These are phyloP conservation scores for Medauroidea extradentata DNA, from an alignment of 1,140 invertebrate genomes.

Conservation along the genomic window DNA sequence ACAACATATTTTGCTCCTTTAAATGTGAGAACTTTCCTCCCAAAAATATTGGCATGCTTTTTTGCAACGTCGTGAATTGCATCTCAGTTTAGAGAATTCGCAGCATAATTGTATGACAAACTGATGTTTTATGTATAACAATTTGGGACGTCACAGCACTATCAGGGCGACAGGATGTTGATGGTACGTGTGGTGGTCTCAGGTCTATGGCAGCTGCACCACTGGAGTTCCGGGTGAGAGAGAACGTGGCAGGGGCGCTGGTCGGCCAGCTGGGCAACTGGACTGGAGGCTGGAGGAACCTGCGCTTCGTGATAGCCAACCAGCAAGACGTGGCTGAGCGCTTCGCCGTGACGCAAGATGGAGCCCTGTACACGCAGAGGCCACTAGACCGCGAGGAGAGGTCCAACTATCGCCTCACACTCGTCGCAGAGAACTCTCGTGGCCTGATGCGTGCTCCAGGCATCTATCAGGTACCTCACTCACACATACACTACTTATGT, in stretches of 20 bases:
- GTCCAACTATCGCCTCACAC: constrained; percentile 68
- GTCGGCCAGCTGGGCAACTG: constrained; percentile 59
- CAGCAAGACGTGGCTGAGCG: constrained; percentile 70
- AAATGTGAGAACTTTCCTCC: too few species aligned
- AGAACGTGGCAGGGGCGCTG: constrained; percentile 68
- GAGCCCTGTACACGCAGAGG: constrained; percentile 68
- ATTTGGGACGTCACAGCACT: too few species aligned
- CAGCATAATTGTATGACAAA: too few species aligned
- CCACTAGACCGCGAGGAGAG: constrained; percentile 72
- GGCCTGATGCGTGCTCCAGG: constrained; percentile 60
- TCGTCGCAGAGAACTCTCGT: constrained; percentile 67
- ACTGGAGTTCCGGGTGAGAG: constrained; percentile 68
- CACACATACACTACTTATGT: not conserved
- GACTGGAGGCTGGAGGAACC: constrained; percentile 30
- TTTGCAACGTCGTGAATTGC: too few species aligned
- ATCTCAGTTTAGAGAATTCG: too few species aligned
- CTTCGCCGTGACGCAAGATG: constrained; percentile 69
- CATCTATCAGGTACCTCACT: constrained; percentile 57
- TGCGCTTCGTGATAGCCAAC: constrained; percentile 71
- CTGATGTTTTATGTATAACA: too few species aligned
- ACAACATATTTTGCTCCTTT: too few species aligned
- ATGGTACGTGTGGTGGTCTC: not conserved
- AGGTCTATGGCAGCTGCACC: constrained; percentile 33
- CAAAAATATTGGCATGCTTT: too few species aligned
- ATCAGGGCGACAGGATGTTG: too few species aligned